A percentile compares a stretch with the other conserved stretches of the same genome.
Evolutionary conservation across 2,888 invertebrate species (phyloP).

Genomic region (Volucella bombylans): DNA sequence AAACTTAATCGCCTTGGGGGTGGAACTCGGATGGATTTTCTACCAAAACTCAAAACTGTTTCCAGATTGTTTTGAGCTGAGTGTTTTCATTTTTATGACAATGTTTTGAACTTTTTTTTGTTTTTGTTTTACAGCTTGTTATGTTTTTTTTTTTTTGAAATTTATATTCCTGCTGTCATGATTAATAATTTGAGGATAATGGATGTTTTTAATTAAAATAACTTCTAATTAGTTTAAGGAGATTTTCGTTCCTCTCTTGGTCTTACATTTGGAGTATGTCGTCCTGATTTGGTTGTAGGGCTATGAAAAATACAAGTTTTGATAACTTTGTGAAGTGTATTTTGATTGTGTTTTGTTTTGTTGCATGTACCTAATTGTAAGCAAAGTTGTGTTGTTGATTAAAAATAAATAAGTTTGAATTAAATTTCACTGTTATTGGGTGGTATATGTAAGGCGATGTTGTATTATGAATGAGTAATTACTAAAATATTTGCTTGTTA

Average conservation of each 20-base stretch:
- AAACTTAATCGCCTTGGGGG: conserved; percentile 50
- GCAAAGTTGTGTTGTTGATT: too few relatives aligned
- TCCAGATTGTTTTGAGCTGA: conserved; percentile 1
- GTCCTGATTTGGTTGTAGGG: too few relatives aligned
- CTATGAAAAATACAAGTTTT: too few relatives aligned
- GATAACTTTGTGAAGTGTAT: too few relatives aligned
- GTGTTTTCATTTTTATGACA: background rate
- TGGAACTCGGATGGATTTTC: background rate
- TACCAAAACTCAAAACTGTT: background rate
- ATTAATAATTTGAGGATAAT: conserved; percentile 53
- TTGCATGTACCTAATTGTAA: too few relatives aligned
- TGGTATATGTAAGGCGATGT: too few relatives aligned
- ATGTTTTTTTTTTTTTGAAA: background rate
- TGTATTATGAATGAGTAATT: too few relatives aligned
- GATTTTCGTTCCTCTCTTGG: background rate
- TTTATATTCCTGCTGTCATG: conserved; percentile 40
- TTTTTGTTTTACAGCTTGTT: background rate
- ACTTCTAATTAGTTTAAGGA: conserved; percentile 48
- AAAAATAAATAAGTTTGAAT: too few relatives aligned
- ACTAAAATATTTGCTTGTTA: too few relatives aligned
- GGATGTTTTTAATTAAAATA: conserved; percentile 62
- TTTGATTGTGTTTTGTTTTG: too few relatives aligned
- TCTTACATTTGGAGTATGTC: background rate
- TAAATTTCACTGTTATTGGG: too few relatives aligned
- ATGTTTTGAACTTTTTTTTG: conserved; percentile 9